Base-by-base conservation (phyloP, 1,140 invertebrate species). In the Pygmarrhopalites habei region DNA sequence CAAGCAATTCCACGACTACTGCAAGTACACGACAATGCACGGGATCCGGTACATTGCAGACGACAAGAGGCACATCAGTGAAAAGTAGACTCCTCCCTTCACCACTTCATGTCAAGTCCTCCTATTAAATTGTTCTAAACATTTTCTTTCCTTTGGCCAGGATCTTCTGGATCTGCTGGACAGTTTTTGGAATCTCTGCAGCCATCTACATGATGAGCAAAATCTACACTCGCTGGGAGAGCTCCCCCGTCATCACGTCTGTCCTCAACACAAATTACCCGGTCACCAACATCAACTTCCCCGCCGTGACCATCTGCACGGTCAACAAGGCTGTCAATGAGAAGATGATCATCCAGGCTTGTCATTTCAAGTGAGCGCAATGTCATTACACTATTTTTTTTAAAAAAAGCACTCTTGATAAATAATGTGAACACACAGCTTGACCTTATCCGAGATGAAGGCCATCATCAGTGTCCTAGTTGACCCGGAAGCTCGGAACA, bases 321-420 rank as follows among this genome's bases (percentile, higher is more conserved):
- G 70, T 72, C 1, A 72, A 70, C 41, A 72, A 72, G 43, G 70
- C 70, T 19, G 64, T 72, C 14, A 60, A 59, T 62, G 70, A 72
- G 43, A 72, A 72, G 47, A 56, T 72, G 14, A 66, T 72, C 19
- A 70, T 72, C 19, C 70, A 65, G 32, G 67, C 59, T 15, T 68
- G 67, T 49, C 26, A 60, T 17, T 63, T 59, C n/a, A n/a, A n/a
- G n/a, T 58, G 64, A 68, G 66, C 64, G 60, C 10, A 41, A 12
- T 41, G 39, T 12, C n/a, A 41, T 12, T n/a, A 41, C n/a, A 41
- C 10, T 10, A 41, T 10, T 12, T 41, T 41, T 12, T n/a, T 41
- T 41, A 41, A n/a, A 41, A n/a, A n/a, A 41, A 41, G n/a, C 39
- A 12, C 39, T 12, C 39, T 12, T 41, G 39, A 41, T n/a, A 41